phyloP scores from a whole-genome alignment of 2,797 vertebrate genomes.

The Hypotaenidia okinawae region DNA sequence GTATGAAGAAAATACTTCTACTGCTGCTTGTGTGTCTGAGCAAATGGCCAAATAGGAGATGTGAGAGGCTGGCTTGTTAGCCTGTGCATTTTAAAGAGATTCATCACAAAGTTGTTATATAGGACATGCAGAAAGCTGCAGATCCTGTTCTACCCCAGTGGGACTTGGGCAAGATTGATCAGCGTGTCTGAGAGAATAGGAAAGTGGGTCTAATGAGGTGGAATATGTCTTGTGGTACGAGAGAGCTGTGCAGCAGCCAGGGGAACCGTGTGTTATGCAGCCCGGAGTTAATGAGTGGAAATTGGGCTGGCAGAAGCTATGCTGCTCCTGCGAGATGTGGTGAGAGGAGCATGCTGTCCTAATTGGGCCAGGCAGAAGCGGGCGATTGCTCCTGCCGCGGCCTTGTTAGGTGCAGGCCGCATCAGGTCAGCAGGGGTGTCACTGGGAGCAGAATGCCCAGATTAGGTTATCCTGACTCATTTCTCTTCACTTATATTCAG shows the following conservation, averaged over 20 bases:
- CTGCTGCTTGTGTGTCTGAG: background rate
- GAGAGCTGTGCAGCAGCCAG: slow-evolving; percentile 8
- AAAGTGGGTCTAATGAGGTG: slow-evolving; percentile 58
- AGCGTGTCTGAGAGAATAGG: slow-evolving; percentile 50
- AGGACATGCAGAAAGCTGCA: background rate
- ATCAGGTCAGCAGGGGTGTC: background rate
- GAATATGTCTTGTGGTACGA: background rate
- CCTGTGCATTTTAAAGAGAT: slow-evolving; percentile 18
- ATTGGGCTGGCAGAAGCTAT: slow-evolving; percentile 44
- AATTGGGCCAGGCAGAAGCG: slow-evolving; percentile 54
- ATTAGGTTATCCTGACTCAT: background rate
- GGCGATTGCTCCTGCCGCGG: background rate
- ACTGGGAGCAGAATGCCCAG: background rate
- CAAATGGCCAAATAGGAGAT: background rate
- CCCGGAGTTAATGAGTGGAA: slow-evolving; percentile 59
- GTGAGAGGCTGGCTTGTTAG: background rate
- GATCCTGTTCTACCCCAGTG: background rate
- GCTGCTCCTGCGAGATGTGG: background rate
- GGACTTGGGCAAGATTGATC: slow-evolving; percentile 43
- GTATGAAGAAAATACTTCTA: background rate
- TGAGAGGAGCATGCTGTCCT: slow-evolving; percentile 13
- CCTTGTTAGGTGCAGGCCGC: background rate
- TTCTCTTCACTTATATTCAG: background rate
- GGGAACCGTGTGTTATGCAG: slow-evolving; percentile 25
- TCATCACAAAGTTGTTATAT: slow-evolving; percentile 8